Conservation (phyloP, 2,888 invertebrate species). For the Nomada fucata region DNA sequence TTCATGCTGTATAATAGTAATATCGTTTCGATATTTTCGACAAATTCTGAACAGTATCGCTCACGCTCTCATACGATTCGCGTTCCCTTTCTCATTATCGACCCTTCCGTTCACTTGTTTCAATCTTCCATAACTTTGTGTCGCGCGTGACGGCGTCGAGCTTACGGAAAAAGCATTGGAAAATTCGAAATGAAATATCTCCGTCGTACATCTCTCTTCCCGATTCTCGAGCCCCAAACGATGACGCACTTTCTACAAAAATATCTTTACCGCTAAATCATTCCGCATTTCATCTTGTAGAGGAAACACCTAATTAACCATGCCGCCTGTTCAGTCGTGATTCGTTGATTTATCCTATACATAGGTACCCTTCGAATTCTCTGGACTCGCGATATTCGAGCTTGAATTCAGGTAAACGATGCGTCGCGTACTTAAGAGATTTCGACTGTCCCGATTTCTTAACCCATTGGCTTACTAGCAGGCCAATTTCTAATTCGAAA, state of each 20-base stretch:
- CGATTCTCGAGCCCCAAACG: background rate
- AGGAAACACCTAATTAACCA: background rate
- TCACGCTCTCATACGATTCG: constrained; percentile 36
- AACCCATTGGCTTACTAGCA: constrained; percentile 47
- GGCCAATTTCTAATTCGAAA: constrained; percentile 36
- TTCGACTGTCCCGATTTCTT: constrained; percentile 33
- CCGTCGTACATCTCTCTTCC: background rate
- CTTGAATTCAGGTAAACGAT: constrained; percentile 20
- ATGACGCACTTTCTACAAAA: constrained; percentile 1
- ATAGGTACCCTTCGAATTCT: background rate
- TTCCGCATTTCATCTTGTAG: constrained; percentile 2
- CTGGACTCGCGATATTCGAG: background rate
- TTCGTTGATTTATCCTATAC: background rate
- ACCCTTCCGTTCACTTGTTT: background rate
- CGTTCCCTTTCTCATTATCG: background rate
- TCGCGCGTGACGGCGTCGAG: background rate
- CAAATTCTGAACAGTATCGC: background rate
- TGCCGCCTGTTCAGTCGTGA: constrained; percentile 16
- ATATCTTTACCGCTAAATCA: background rate
- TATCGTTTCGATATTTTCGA: constrained; percentile 29
- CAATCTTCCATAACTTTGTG: background rate
- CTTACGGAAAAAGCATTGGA: constrained; percentile 36
- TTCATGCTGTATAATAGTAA: constrained; percentile 1
- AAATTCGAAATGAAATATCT: constrained; percentile 33
- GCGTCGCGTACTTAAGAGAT: background rate